Percentiles rank a stretch among this genome's conserved stretches.
phyloP scores from a whole-genome alignment of 2,113 vertebrate genomes.

The Oryzias melastigma region DNA sequence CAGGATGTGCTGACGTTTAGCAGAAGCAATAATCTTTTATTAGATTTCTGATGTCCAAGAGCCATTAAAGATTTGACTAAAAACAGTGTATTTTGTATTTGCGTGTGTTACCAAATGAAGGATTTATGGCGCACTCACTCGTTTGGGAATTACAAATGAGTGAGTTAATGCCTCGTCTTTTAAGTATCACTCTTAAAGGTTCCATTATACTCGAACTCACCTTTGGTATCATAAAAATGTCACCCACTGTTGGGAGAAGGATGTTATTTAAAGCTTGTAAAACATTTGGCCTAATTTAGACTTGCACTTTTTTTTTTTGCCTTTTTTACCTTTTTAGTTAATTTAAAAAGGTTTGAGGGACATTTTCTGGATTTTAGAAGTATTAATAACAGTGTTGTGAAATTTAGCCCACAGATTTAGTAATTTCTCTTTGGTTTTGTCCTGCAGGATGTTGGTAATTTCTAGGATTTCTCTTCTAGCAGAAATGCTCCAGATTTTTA shows the following conservation, averaged over 20 bases:
- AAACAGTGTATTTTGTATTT: neutral
- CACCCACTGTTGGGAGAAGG: constrained; percentile 2
- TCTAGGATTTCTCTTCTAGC: too few relatives aligned
- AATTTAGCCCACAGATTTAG: too few relatives aligned
- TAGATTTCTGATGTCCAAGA: neutral
- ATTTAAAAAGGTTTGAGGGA: neutral
- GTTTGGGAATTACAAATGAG: neutral
- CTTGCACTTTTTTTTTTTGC: neutral
- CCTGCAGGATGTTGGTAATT: too few relatives aligned
- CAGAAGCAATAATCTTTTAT: neutral
- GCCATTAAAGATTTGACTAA: neutral
- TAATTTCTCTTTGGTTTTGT: too few relatives aligned
- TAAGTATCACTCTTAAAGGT: neutral
- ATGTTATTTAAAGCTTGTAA: neutral
- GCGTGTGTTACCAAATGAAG: neutral
- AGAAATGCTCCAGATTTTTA: too few relatives aligned
- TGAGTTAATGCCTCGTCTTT: neutral
- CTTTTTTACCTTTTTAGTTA: neutral
- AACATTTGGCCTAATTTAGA: neutral
- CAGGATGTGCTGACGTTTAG: constrained; percentile 7
- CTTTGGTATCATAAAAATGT: constrained; percentile 6
- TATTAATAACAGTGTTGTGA: too few relatives aligned
- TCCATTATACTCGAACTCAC: constrained; percentile 5
- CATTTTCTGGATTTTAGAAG: neutral
- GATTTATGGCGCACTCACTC: neutral